Evolutionary conservation across 1,140 invertebrate genomes (phyloP), one percentile per base, ranked within the genome.

Genomic region (Homarus americanus): DNA sequence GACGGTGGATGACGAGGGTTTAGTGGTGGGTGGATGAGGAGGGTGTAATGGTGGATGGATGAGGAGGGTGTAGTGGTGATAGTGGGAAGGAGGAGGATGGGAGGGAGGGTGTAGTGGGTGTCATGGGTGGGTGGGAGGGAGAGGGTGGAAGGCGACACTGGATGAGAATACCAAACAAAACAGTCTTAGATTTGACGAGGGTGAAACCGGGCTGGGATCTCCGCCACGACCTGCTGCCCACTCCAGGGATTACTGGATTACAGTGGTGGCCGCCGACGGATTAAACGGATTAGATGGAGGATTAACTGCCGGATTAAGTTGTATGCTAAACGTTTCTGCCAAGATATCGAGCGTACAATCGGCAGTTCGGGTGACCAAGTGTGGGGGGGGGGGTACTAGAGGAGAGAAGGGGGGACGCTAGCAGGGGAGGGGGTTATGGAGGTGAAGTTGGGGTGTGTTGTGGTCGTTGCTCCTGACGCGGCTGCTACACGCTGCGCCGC

Each of bases 201-300:
- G 58, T 24, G 58, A 20, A 24, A 24, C 58, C 20, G 15, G 24
- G 58, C 58, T 20, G 49, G 28, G 49, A 82, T 82, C 53, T 38
- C 49, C 28, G 80, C 44, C 80, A 36, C 49, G 34, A 34, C 80
- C 53, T 53, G 28, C 80, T 82, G 80, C 44, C 80, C 80, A 82
- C 80, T 63, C 80, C 15, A 28, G 58, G 80, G 80, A 82, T 82
- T 82, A 82, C 53, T 53, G 80, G 80, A 82, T 82, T 82, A 82
- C 80, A 63, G n/a, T 36, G 34, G 49, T 82, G 53, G 49, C 80
- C 80, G 80, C 80, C 80, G 49, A 12, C 49, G 80, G 80, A 82
- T 82, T 82, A 82, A 63, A 82, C 80, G 80, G 80, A 82, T 82
- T 82, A 82, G 80, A 63, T 63, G 63, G 53, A n/a, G 78, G 78